Conservation (phyloP, 2,113 vertebrate genomes). For the Calonectris borealis region DNA sequence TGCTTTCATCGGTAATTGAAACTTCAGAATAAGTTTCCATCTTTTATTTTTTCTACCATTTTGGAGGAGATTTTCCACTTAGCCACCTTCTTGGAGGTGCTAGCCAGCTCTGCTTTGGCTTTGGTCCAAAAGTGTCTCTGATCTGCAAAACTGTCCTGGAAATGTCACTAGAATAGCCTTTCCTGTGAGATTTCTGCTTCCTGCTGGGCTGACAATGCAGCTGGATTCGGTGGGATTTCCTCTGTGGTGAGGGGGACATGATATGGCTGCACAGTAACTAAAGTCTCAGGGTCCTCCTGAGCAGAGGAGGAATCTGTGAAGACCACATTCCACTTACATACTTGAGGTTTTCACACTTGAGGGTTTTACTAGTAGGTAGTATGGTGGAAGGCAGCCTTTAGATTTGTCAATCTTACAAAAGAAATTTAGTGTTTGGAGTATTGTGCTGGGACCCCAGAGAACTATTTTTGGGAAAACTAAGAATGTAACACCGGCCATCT, state of each 20-base stretch:
- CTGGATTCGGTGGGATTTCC: neutral
- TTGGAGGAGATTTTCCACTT: neutral
- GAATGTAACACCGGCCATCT: neutral
- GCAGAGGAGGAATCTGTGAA: neutral
- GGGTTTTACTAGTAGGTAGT: neutral
- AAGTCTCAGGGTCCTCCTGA: neutral
- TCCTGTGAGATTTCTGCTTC: slow-evolving; percentile 33
- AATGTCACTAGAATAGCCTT: neutral
- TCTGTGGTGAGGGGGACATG: neutral
- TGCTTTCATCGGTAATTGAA: neutral
- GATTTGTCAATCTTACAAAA: neutral
- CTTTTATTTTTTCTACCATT: neutral
- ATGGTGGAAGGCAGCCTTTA: neutral
- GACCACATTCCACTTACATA: neutral
- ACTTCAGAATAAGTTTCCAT: neutral
- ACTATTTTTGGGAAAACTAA: neutral
- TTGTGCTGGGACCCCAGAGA: neutral
- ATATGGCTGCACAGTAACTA: neutral
- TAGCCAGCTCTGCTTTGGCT: neutral
- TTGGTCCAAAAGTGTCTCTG: neutral
- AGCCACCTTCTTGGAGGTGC: neutral
- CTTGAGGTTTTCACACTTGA: neutral
- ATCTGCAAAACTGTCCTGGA: neutral
- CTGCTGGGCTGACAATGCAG: neutral
- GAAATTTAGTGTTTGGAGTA: neutral